Percentiles rank a stretch among this genome's conserved stretches.
Conservation (phyloP, 2,888 invertebrate species). For the Rhagium mordax region DNA sequence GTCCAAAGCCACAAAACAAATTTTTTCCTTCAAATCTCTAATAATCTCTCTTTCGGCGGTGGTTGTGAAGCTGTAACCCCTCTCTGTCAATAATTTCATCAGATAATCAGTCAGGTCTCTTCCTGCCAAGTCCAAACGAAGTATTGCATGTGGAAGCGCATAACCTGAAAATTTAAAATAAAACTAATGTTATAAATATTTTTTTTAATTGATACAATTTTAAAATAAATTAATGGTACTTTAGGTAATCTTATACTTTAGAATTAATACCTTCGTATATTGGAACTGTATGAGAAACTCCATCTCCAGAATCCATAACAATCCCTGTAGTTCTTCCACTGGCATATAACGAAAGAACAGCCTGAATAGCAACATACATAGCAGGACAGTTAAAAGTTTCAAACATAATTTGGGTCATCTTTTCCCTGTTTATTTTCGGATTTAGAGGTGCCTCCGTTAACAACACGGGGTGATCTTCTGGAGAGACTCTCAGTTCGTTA, state of each 20-base stretch:
- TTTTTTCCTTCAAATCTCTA: constrained; percentile 76
- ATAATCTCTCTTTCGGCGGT: constrained; percentile 69
- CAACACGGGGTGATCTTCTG: constrained; percentile 85
- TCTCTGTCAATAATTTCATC: constrained; percentile 68
- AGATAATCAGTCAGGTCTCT: constrained; percentile 68
- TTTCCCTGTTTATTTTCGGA: constrained; percentile 86
- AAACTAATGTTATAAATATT: background rate
- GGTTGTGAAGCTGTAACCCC: constrained; percentile 69
- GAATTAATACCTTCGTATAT: constrained; percentile 84
- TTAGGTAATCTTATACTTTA: no score
- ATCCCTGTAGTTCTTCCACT: constrained; percentile 84
- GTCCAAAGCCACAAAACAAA: constrained; percentile 82
- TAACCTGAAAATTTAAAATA: constrained; percentile 60
- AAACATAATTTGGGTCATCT: constrained; percentile 81
- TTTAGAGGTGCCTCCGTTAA: constrained; percentile 87
- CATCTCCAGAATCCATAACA: constrained; percentile 82
- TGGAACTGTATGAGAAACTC: constrained; percentile 82
- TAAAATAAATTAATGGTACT: no score
- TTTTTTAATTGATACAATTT: no score
- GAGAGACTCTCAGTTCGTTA: constrained; percentile 85
- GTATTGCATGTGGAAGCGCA: constrained; percentile 68
- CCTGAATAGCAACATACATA: constrained; percentile 84
- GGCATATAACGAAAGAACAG: constrained; percentile 81
- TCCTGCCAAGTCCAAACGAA: constrained; percentile 68
- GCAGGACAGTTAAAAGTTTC: constrained; percentile 75